phyloP scores from a whole-genome alignment of 1,140 invertebrate genomes.

The Macrocentrus cingulum region DNA sequence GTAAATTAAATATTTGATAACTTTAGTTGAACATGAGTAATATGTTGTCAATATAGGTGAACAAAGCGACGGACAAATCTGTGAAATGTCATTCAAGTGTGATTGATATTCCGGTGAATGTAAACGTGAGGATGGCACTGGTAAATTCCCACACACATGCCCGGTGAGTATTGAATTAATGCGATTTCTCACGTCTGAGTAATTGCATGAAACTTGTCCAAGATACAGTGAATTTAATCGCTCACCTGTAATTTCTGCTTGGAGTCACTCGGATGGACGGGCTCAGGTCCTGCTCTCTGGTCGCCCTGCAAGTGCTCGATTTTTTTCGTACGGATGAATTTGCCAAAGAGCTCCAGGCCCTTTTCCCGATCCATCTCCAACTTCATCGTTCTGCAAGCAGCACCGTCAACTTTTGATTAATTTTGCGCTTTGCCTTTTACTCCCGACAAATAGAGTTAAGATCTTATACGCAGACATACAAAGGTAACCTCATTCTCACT shows the following conservation, averaged over 20 bases:
- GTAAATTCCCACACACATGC: no score
- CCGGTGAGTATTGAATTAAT: neutral
- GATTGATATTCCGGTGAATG: no score
- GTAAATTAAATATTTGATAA: no score
- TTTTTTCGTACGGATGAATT: slow-evolving; percentile 79
- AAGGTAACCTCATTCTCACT: no score
- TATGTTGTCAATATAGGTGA: no score
- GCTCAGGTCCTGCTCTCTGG: slow-evolving; percentile 49
- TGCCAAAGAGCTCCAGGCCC: slow-evolving; percentile 71
- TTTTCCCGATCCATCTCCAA: slow-evolving; percentile 61
- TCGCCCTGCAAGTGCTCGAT: slow-evolving; percentile 68
- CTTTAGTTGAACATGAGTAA: no score
- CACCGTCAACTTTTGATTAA: slow-evolving; percentile 8
- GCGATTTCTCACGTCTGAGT: neutral
- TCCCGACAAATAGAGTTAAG: no score
- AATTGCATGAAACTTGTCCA: neutral
- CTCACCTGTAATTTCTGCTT: slow-evolving; percentile 71
- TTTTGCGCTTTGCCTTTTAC: neutral
- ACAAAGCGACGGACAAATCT: no score
- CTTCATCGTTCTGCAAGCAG: slow-evolving; percentile 59
- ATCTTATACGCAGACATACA: no score
- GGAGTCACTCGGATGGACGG: slow-evolving; percentile 54
- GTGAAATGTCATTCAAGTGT: no score
- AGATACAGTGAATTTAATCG: neutral
- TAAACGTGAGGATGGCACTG: no score